A percentile compares a stretch with the other conserved stretches of the same genome.
These are phyloP conservation scores for Microcaecilia unicolor DNA, from an alignment of 2,797 vertebrate species.

Conservation along the genomic window DNA sequence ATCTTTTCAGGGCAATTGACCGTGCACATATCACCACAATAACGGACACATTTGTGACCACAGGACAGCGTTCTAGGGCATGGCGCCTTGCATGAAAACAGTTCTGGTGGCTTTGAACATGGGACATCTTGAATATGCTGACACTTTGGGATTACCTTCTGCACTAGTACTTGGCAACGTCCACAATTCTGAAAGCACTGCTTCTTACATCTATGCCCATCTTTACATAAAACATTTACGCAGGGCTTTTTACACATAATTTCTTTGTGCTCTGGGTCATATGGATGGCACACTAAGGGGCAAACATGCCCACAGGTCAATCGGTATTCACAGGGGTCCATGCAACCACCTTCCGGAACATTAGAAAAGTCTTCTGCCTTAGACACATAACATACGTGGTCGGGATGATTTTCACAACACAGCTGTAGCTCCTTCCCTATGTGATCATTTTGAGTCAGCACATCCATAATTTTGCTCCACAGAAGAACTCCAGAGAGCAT, in stretches of 20 bases:
- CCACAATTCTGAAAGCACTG: conserved; percentile 5
- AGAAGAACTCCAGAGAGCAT: conserved; percentile 12
- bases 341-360: conserved; percentile 19
- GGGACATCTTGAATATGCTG: conserved; percentile 16
- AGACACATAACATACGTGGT: background rate
- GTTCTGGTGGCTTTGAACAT: background rate
- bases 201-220: conserved; percentile 11
- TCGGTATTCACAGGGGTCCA: conserved; percentile 7
- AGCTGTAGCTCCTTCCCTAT: conserved; percentile 4
- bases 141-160: conserved; percentile 11
- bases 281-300: conserved; percentile 9
- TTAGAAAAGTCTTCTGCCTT: conserved; percentile 7
- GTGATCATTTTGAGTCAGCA: background rate
- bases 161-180: conserved; percentile 1
- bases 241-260: conserved; percentile 9
- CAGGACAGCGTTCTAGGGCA: conserved; percentile 9
- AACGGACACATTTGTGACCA: conserved; percentile 11
- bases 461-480: conserved; percentile 12
- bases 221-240: background rate
- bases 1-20: conserved; percentile 4
- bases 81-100: conserved; percentile 2
- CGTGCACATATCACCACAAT: conserved; percentile 9
- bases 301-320: conserved; percentile 19
- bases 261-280: conserved; percentile 8
- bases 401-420: conserved; percentile 18